These are phyloP conservation scores for Lacanobia oleracea DNA, from an alignment of 2,888 invertebrate species.

Conservation along the genomic window DNA sequence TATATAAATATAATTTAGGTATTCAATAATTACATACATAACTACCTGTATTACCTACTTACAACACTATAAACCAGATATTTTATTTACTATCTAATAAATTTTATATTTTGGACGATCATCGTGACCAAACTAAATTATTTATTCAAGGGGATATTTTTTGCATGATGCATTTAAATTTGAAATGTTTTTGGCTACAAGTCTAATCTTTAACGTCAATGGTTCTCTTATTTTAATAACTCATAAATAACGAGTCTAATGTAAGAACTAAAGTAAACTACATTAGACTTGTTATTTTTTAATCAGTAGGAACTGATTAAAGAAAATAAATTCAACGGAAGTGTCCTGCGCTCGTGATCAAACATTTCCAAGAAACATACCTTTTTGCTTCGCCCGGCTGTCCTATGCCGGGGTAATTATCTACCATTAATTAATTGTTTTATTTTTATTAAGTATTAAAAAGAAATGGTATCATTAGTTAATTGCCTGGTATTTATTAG, in stretches of 20 bases:
- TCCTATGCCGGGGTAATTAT: too few species aligned
- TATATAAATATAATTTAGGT: too few species aligned
- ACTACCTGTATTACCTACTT: too few species aligned
- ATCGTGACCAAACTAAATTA: conserved; percentile 7
- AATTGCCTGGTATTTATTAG: too few species aligned
- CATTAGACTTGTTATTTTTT: too few species aligned
- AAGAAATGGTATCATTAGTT: too few species aligned
- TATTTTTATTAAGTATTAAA: too few species aligned
- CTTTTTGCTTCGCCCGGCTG: neutral
- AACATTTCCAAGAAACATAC: neutral
- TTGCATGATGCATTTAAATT: neutral
- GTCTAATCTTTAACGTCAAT: neutral
- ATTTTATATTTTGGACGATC: neutral
- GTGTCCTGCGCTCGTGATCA: neutral
- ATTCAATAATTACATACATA: too few species aligned
- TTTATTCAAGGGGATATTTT: conserved; percentile 14
- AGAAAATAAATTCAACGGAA: neutral
- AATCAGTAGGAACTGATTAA: too few species aligned
- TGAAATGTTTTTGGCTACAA: neutral
- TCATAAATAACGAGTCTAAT: neutral
- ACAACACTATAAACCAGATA: too few species aligned
- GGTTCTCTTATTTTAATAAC: neutral
- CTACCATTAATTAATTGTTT: too few species aligned
- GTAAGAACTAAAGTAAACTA: too few species aligned
- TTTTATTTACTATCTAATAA: neutral